Base-by-base conservation (phyloP, 1,140 invertebrate genomes). In the Agrypnia vestita region DNA sequence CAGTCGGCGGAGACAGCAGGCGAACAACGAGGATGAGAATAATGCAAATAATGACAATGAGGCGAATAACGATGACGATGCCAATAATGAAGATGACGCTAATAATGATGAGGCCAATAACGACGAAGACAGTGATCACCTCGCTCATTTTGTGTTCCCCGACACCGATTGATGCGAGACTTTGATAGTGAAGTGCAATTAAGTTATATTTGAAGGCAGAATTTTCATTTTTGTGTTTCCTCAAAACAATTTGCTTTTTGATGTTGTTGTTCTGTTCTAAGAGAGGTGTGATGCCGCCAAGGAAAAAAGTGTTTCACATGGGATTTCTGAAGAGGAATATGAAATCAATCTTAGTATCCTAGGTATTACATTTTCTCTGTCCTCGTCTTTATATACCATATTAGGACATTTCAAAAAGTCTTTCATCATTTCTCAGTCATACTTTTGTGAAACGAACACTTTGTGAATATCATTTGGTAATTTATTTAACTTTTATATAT, bases 1-100 rank as follows among this genome's bases (percentile, higher is more conserved):
- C 1, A 15, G 67, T 7, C 67, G 67, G 8, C 43, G 67, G 43
- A 19, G 61, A 25, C 61, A 25, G 46, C 43, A 49, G 44, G 43
- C 67, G n/a, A 49, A 47, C 67, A 19, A 17, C 46, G 43, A 46
- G 6, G 15, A 49, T 1, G 49, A 43, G 4, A 25, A 35, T 15
- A 55, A 73, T 12, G 71, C 21, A 1, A 43, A 35, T 21, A 47
- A 47, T 12, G 49, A 51, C 17, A 35, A 73, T 49, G 49, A 56
- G 51, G 71, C 13, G n/a, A 43, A 44, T 11, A 67, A 73, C 46
- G 71, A 19, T 13, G 51, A 73, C 71, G 51, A 73, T 4, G 71
- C 53, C 19, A 49, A n/a, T 55, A 56, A 73, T 43, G 71, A 53
- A 0, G 25, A 73, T 0, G 61, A 64, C 0, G 61, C 19, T 1